Evolutionary conservation across 2,797 vertebrate genomes (phyloP), one percentile per base, ranked within the genome.

Genomic region (Anniella stebbinsi): DNA sequence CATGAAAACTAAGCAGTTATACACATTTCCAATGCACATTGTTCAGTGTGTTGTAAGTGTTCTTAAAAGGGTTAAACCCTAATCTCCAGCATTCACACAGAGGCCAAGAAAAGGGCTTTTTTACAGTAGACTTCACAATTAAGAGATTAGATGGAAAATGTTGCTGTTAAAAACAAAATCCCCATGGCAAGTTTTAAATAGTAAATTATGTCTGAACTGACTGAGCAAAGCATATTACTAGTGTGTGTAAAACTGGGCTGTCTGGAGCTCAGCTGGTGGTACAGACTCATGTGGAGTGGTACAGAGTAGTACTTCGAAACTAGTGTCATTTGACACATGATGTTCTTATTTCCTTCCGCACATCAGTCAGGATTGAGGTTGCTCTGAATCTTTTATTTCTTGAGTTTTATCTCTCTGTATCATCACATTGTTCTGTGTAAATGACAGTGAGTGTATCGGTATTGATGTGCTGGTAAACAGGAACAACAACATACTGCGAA

Each of bases 61-160:
- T 83, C 91, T 87, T 91, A 92, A 89, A 45, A 88, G 93, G 84
- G 89, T 88, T 93, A 90, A 88, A 23, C 92, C 45, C 90, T 90
- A 94, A 94, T 92, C 87, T 93, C 70, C 80, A 90, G 81, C 83
- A 93, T 94, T 92, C 85, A 84, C 87, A 83, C 86, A 67, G 83
- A 95, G 88, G 87, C 92, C 81, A 83, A 78, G 93, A 87, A 92
- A 93, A 94, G 91, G 86, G 73, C 69, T 36, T 2, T n/a, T 94
- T 94, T 90, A 75, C 87, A 87, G 33, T 66, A 87, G 92, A 87
- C 90, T 86, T 94, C 88, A 85, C 92, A 96, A 96, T 95, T 95
- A 94, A 93, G 67, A 80, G 93, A 93, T 93, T 94, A 93, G 93
- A 90, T 95, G 88, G 92, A 93, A 94, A 83, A 88, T 87, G 92